Percentiles rank a stretch among this genome's conserved stretches.
Evolutionary conservation across 2,113 vertebrate species (phyloP).

Genomic region (Mobula hypostoma): DNA sequence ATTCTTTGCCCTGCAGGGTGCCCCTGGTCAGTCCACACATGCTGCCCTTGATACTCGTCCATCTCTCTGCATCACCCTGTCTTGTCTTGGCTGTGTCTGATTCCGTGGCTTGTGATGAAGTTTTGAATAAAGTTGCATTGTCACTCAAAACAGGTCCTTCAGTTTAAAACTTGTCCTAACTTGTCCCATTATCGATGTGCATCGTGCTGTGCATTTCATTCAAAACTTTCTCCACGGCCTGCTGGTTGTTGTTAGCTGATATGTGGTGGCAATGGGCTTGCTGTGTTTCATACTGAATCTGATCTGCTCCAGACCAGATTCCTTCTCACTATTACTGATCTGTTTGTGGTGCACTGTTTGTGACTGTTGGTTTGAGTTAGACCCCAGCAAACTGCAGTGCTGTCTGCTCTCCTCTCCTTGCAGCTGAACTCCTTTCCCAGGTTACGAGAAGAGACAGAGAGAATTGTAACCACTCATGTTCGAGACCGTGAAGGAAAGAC

Average conservation of each 20-base stretch:
- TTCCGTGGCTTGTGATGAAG: constrained; percentile 5
- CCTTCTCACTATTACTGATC: neutral
- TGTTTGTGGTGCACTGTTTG: neutral
- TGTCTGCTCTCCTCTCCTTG: constrained; percentile 15
- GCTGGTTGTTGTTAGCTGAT: neutral
- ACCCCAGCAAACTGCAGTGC: constrained; percentile 30
- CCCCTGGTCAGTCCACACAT: neutral
- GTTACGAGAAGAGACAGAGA: constrained; percentile 85
- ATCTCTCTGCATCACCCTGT: neutral
- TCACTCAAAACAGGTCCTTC: neutral
- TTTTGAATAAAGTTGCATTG: neutral
- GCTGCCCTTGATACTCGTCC: neutral
- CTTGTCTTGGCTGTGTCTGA: constrained; percentile 37
- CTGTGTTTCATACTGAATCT: neutral
- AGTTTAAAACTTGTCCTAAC: neutral
- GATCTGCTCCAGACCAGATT: neutral
- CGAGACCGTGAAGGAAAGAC: constrained; percentile 84
- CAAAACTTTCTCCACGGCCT: neutral
- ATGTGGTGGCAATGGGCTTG: neutral
- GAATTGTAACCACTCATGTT: constrained; percentile 87
- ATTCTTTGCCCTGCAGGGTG: neutral
- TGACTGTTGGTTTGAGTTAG: constrained; percentile 4
- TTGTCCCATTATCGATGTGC: neutral
- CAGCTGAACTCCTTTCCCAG: constrained; percentile 85
- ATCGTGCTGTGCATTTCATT: neutral